Evolutionary conservation across 2,888 invertebrate genomes (phyloP).

Genomic region (Agrotis puta): DNA sequence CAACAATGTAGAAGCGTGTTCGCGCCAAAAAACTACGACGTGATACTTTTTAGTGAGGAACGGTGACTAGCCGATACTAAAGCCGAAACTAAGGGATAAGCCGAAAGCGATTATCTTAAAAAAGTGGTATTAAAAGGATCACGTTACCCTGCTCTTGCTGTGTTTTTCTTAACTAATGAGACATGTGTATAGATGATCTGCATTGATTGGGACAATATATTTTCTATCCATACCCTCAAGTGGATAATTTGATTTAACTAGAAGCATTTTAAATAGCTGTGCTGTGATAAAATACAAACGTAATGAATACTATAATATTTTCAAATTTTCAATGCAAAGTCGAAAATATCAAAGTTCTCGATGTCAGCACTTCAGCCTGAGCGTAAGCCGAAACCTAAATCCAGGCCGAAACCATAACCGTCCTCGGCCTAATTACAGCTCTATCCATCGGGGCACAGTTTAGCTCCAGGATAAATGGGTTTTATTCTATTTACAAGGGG

Average conservation of each 20-base stretch:
- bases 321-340: neutral
- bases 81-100: conserved; percentile 7
- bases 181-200: no score
- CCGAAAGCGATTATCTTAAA: neutral
- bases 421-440: conserved; percentile 41
- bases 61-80: conserved; percentile 2
- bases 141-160: neutral
- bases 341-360: neutral
- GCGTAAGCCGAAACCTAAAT: conserved; percentile 32
- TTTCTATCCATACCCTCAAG: no score
- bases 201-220: no score
- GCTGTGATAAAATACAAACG: neutral
- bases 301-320: no score
- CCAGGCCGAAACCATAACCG: conserved; percentile 34
- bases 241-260: no score
- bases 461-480: conserved; percentile 64
- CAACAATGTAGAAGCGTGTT: conserved; percentile 63
- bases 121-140: no score
- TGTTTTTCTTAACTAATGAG: neutral
- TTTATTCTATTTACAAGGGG: conserved; percentile 70
- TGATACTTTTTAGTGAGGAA: conserved; percentile 20
- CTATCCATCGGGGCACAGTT: conserved; percentile 51
- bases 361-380: neutral
- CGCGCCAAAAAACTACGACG: conserved; percentile 53
- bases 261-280: neutral